These are phyloP conservation scores for Andrena praecox DNA, from an alignment of 2,888 invertebrate species.

Conservation along the genomic window DNA sequence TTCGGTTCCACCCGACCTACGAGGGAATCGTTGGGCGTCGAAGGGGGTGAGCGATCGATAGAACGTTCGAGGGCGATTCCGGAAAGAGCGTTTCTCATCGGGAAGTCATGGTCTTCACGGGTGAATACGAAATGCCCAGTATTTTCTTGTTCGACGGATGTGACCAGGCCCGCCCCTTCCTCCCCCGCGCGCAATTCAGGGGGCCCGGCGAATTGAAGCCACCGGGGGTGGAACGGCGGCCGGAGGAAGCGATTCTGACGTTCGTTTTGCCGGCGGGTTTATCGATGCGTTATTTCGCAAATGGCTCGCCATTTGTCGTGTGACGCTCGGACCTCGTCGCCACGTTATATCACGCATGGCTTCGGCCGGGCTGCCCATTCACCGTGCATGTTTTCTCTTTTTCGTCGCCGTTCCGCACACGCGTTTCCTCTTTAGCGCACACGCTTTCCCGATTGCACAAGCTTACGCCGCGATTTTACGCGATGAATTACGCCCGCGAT, in stretches of 20 bases:
- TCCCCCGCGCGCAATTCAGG: background rate
- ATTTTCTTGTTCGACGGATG: slow-evolving; percentile 45
- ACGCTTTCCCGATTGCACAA: slow-evolving; percentile 36
- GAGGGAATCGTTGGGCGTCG: slow-evolving; percentile 7
- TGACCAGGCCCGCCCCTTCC: slow-evolving; percentile 32
- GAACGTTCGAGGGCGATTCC: slow-evolving; percentile 35
- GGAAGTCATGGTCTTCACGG: slow-evolving; percentile 52
- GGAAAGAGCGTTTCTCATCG: slow-evolving; percentile 36
- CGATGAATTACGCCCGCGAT: slow-evolving; percentile 28
- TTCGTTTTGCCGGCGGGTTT: slow-evolving; percentile 74
- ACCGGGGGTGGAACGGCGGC: slow-evolving; percentile 4
- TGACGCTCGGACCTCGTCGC: slow-evolving; percentile 63
- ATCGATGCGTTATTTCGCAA: slow-evolving; percentile 77
- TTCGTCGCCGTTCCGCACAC: slow-evolving; percentile 51
- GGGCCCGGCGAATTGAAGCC: slow-evolving; percentile 20
- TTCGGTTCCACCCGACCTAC: background rate
- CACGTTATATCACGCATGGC: slow-evolving; percentile 70
- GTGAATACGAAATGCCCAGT: slow-evolving; percentile 53
- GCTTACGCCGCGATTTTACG: slow-evolving; percentile 43
- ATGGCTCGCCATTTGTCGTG: slow-evolving; percentile 74
- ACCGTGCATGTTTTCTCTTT: slow-evolving; percentile 61
- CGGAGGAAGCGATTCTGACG: slow-evolving; percentile 60
- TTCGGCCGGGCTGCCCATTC: slow-evolving; percentile 54
- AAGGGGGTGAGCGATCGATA: slow-evolving; percentile 12
- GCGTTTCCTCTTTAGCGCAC: slow-evolving; percentile 56